Evolutionary conservation across 2,797 vertebrate species (phyloP), one percentile per base, ranked within the genome.

Genomic region (Pygocentrus nattereri): DNA sequence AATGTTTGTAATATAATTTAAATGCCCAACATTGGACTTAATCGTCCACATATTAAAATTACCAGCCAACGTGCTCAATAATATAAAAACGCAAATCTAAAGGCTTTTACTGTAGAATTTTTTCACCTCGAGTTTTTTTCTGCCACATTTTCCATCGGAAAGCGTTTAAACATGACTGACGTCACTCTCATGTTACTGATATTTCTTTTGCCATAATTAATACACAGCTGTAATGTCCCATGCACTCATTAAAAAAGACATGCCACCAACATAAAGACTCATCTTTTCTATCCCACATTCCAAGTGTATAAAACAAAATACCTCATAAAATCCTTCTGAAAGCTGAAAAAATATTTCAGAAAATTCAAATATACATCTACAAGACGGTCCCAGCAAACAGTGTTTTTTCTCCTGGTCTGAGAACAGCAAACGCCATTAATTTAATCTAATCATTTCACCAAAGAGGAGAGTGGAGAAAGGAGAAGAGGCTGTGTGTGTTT

Each of bases 321-420:
- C 93, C 93, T 94, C 92, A 92, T 92, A 93, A 94, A 93, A 94
- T 93, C 91, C 94, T 93, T 94, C 92, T 94, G 94, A 95, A 94
- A 92, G 93, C 93, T 95, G 92, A 87, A 94, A 92, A 93, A 94
- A 94, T 93, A 94, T 93, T 91, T 93, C 90, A 93, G 91, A 92
- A 91, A 91, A 93, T 95, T 95, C 82, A 85, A 85, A 85, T 73
- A 83, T 74, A 30, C 76, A 83, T 87, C 82, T 85, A 72, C 25
- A 84, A 87, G 65, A 84, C 59, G 76, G 76, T 85, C 59, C 80
- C 76, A 77, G 50, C 79, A 83, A 81, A 85, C 85, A 85, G 65
- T 70, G 50, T 75, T 68, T 77, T 70, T 34, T n/a, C 56, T 75
- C 30, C 76, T 80, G 56, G 56, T 65, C 79, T 78, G 77, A 70